Evolutionary conservation across 2,888 invertebrate species (phyloP), one percentile per base, ranked within the genome.

Genomic region (Rhingia campestris): DNA sequence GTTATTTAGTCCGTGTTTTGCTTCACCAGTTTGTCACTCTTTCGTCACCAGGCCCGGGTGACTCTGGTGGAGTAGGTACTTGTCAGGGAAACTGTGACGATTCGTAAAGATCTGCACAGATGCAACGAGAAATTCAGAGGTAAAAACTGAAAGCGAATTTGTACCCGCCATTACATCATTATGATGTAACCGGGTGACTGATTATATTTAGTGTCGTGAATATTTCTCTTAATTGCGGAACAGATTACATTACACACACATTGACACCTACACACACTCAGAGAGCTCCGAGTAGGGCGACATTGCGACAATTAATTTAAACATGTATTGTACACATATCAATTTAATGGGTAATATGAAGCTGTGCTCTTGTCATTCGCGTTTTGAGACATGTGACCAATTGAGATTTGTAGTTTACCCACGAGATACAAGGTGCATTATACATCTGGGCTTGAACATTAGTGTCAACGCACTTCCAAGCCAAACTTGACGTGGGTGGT

Each of bases 21-120:
- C 58, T 61, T 54, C 39, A 61, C 33, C 54, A 81, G 53, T 59
- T 81, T 76, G 76, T 72, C 76, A 76, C 66, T 81, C 70, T 76
- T 81, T 81, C 81, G 59, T 76, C 81, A 81, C 75, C 6, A 30
- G 49, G 9, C 9, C 22, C 41, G 41, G 6, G 37, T 33, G 7
- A 45, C 12, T 4, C 41, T 43, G n/a, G 49, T 51, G 32, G 12
- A n/a, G 54, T 41, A n/a, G 9, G 2, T 41, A 22, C 69, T 41
- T 54, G 37, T 35, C 12, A 67, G 61, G 80, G 63, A 74, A 81
- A 74, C 63, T 81, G 63, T 74, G 59, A 69, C 59, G 54, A 74
- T 56, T 49, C 51, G 64, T 22, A 22, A 67, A 61, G 56, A 80
- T 67, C 59, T 61, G 33, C 35, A 67, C 9, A 67, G 47, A 67